These are phyloP conservation scores for Cryptus armator DNA, from an alignment of 2,888 invertebrate species.

Conservation along the genomic window DNA sequence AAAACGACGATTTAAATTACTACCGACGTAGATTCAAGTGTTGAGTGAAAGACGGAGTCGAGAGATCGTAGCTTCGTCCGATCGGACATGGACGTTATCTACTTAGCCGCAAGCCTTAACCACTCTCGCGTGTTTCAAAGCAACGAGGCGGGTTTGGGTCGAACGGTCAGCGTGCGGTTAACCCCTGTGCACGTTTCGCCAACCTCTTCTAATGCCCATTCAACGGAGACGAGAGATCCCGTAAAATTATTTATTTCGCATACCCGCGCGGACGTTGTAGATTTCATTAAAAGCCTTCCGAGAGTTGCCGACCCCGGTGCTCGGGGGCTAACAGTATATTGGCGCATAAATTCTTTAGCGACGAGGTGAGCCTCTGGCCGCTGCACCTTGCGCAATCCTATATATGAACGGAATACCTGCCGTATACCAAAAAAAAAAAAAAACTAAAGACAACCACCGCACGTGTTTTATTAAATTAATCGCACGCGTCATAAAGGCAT, in stretches of 20 bases:
- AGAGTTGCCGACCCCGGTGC: slow-evolving; percentile 16
- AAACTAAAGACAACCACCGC: slow-evolving; percentile 4
- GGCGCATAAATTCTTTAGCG: slow-evolving; percentile 57
- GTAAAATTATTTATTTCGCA: slow-evolving; percentile 58
- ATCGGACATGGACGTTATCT: slow-evolving; percentile 35
- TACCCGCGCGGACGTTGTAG: slow-evolving; percentile 33
- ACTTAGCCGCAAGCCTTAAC: slow-evolving; percentile 7
- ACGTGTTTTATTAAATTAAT: slow-evolving; percentile 48
- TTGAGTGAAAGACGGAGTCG: slow-evolving; percentile 10
- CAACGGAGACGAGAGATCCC: slow-evolving; percentile 36
- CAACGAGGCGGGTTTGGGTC: slow-evolving; percentile 33
- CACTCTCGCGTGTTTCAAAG: slow-evolving; percentile 4
- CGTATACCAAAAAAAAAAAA: background rate
- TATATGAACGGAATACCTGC: slow-evolving; percentile 24
- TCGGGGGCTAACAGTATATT: slow-evolving; percentile 49
- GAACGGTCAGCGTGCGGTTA: slow-evolving; percentile 49
- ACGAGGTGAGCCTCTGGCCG: background rate
- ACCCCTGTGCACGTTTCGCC: slow-evolving; percentile 35
- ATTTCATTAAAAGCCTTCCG: slow-evolving; percentile 56
- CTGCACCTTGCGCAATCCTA: slow-evolving; percentile 38
- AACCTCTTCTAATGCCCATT: slow-evolving; percentile 23
- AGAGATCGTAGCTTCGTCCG: slow-evolving; percentile 5
- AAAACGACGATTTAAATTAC: slow-evolving; percentile 1
- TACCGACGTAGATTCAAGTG: background rate
- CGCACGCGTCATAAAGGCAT: slow-evolving; percentile 22